Conservation (phyloP, 2,113 vertebrate genomes). For the Pelobates fuscus region DNA sequence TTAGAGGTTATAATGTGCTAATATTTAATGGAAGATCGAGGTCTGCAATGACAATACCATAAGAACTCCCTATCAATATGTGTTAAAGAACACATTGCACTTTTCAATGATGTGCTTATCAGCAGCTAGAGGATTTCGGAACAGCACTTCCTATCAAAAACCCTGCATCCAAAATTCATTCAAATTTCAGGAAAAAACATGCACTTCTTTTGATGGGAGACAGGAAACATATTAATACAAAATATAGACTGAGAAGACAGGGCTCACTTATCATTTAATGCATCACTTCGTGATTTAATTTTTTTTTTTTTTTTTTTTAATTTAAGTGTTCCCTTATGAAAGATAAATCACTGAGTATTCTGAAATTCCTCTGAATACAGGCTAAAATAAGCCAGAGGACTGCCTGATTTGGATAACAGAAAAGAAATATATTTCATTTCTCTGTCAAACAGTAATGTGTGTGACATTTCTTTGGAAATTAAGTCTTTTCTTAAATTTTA, state of each 20-base stretch:
- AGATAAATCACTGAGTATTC: slow-evolving; percentile 2
- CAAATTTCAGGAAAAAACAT: slow-evolving; percentile 25
- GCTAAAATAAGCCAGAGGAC: slow-evolving; percentile 5
- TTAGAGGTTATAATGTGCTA: slow-evolving; percentile 5
- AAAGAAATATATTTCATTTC: slow-evolving; percentile 5
- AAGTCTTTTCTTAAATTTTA: background rate
- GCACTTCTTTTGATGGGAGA: slow-evolving; percentile 25
- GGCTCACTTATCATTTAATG: slow-evolving; percentile 36
- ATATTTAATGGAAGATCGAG: slow-evolving; percentile 30
- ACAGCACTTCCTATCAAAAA: slow-evolving; percentile 10
- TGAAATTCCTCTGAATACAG: slow-evolving; percentile 14
- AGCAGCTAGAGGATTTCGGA: slow-evolving; percentile 24
- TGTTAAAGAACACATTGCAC: slow-evolving; percentile 9
- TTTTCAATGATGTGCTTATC: slow-evolving; percentile 24
- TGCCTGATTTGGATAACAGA: slow-evolving; percentile 4
- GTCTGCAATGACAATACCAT: slow-evolving; percentile 26
- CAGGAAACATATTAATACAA: slow-evolving; percentile 25
- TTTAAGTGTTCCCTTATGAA: slow-evolving; percentile 14
- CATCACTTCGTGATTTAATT: slow-evolving; percentile 8
- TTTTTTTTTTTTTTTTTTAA: slow-evolving; percentile 1
- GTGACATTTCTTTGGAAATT: slow-evolving; percentile 17
- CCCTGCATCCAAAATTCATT: slow-evolving; percentile 25
- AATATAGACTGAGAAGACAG: slow-evolving; percentile 28
- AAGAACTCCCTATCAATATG: slow-evolving; percentile 25
- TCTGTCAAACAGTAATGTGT: slow-evolving; percentile 14